A percentile compares a stretch with the other conserved stretches of the same genome.
Conservation (phyloP, 2,113 vertebrate genomes). For the Pyxicephalus adspersus region DNA sequence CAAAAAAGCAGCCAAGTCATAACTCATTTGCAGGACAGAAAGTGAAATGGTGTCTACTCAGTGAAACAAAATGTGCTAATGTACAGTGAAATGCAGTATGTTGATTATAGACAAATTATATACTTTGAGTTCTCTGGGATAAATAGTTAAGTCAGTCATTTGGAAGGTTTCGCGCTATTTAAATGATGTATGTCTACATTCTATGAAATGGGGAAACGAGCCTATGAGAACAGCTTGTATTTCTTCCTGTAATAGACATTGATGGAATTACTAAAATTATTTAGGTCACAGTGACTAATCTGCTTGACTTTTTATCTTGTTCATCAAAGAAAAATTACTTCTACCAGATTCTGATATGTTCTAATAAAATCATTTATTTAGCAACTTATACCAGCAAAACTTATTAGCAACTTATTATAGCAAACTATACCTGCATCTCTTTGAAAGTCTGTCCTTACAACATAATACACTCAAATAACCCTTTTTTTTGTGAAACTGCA, state of each 20-base stretch:
- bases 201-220: neutral
- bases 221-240: neutral
- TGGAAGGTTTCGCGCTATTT: neutral
- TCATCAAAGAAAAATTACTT: neutral
- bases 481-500: too few species aligned
- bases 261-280: neutral
- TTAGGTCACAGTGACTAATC: conserved; percentile 1
- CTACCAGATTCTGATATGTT: too few species aligned
- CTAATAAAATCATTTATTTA: too few species aligned
- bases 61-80: conserved; percentile 38
- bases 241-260: conserved; percentile 6
- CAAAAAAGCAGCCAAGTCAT: conserved; percentile 44
- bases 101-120: conserved; percentile 32
- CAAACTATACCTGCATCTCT: too few species aligned
- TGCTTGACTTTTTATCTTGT: neutral
- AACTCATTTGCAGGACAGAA: conserved; percentile 44
- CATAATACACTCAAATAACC: too few species aligned
- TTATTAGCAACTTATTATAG: too few species aligned
- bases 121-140: conserved; percentile 22
- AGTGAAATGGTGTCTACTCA: conserved; percentile 38
- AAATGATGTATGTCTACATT: neutral
- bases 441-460: too few species aligned
- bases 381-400: too few species aligned
- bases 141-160: conserved; percentile 17
- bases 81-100: conserved; percentile 19